Percentiles rank a stretch among this genome's conserved stretches.
phyloP scores from a whole-genome alignment of 1,140 invertebrate genomes.

The Heliothis subflexa region DNA sequence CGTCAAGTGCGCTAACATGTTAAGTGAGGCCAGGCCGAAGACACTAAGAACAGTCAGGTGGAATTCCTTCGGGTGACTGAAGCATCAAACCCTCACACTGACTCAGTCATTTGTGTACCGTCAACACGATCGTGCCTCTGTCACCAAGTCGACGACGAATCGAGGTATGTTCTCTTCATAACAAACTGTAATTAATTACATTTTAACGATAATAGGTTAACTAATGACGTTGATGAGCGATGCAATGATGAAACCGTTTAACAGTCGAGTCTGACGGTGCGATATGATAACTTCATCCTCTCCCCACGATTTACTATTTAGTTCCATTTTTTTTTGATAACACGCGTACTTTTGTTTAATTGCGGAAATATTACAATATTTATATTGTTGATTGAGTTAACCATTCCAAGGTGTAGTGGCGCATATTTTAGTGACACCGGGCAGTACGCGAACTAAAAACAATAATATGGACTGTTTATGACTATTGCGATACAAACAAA shows the following conservation, averaged over 20 bases:
- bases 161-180: constrained; percentile 68
- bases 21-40: background rate
- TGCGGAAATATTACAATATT: constrained; percentile 27
- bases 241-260: constrained; percentile 50
- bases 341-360: background rate
- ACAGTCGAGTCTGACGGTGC: constrained; percentile 23
- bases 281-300: constrained; percentile 37
- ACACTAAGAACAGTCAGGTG: constrained; percentile 63
- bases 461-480: background rate
- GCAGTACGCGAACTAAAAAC: background rate
- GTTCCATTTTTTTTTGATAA: constrained; percentile 28
- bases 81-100: constrained; percentile 50
- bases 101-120: constrained; percentile 73
- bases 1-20: constrained; percentile 31
- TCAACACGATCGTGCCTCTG: constrained; percentile 65
- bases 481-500: background rate
- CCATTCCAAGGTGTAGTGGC: background rate
- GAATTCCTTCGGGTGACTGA: constrained; percentile 60
- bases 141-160: constrained; percentile 54
- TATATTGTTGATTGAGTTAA: constrained; percentile 10
- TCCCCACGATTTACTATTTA: constrained; percentile 15
- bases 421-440: background rate
- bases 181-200: constrained; percentile 62
- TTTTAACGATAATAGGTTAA: constrained; percentile 63
- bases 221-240: constrained; percentile 31